A percentile compares a stretch with the other conserved stretches of the same genome.
These are phyloP conservation scores for Drosophila equinoxialis DNA, from an alignment of 1,140 invertebrate genomes.

Conservation along the genomic window DNA sequence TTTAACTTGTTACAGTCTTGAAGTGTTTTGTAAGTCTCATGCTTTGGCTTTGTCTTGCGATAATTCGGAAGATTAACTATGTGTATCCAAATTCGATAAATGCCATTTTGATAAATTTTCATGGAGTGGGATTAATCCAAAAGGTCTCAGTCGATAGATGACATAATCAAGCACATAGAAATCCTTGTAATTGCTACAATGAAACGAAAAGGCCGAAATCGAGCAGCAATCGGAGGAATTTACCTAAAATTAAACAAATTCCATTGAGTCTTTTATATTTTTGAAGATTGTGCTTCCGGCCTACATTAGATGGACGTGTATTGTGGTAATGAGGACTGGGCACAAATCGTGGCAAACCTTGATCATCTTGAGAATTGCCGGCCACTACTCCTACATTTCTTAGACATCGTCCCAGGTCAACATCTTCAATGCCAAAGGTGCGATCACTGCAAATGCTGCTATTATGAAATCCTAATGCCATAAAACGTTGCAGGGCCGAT, in stretches of 20 bases:
- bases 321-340: slow-evolving; percentile 89
- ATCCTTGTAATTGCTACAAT: slow-evolving; percentile 94
- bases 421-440: slow-evolving; percentile 93
- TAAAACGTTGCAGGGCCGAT: slow-evolving; percentile 89
- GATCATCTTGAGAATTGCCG: slow-evolving; percentile 92
- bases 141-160: slow-evolving; percentile 96
- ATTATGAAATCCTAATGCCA: slow-evolving; percentile 88
- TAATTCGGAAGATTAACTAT: not conserved
- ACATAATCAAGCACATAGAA: slow-evolving; percentile 98
- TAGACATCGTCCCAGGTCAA: slow-evolving; percentile 96
- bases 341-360: slow-evolving; percentile 94
- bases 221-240: slow-evolving; percentile 90
- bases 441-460: slow-evolving; percentile 87
- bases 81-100: not conserved
- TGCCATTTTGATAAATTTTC: not conserved
- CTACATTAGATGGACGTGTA: slow-evolving; percentile 85
- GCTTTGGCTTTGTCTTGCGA: slow-evolving; percentile 49
- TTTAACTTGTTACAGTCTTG: not conserved
- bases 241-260: slow-evolving; percentile 83
- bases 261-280: not conserved
- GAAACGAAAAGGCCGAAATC: slow-evolving; percentile 97
- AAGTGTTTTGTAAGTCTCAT: slow-evolving; percentile 3
- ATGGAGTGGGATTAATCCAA: slow-evolving; percentile 85
- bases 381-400: slow-evolving; percentile 92
- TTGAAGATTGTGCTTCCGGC: not conserved